These are phyloP conservation scores for Lordiphosa andalusiaca DNA, from an alignment of 2,888 invertebrate species.

Conservation along the genomic window DNA sequence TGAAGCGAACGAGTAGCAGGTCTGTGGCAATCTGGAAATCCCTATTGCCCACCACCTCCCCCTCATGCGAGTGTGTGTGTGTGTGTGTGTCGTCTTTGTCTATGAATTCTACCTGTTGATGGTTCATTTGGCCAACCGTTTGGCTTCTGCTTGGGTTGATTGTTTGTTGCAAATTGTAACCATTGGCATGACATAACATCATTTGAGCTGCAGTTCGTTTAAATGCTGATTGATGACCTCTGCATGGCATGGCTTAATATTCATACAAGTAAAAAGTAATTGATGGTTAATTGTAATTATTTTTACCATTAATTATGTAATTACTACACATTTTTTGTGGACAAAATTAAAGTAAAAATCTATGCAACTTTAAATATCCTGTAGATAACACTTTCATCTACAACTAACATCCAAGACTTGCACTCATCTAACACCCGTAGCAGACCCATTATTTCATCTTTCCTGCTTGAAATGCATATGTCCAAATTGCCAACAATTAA, in stretches of 20 bases:
- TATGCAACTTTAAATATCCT: too few relatives aligned
- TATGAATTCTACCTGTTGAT: conserved; percentile 42
- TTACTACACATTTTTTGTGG: too few relatives aligned
- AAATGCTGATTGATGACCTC: conserved; percentile 51
- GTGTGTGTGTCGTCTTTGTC: conserved; percentile 36
- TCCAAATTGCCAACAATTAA: too few relatives aligned
- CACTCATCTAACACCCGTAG: too few relatives aligned
- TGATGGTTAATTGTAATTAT: too few relatives aligned
- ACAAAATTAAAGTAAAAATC: too few relatives aligned
- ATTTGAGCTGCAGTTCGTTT: conserved; percentile 20
- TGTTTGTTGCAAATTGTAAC: conserved; percentile 9
- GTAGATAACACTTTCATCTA: too few relatives aligned
- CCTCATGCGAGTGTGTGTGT: conserved; percentile 4
- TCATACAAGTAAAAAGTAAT: too few relatives aligned
- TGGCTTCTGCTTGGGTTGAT: conserved; percentile 8
- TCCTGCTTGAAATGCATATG: too few relatives aligned
- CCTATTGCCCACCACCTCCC: conserved; percentile 16
- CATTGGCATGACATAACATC: conserved; percentile 7
- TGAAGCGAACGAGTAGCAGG: conserved; percentile 29
- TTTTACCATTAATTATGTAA: too few relatives aligned
- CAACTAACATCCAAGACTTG: too few relatives aligned
- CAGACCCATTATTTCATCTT: too few relatives aligned
- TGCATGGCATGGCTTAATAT: not conserved
- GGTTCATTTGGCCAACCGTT: conserved; percentile 46
- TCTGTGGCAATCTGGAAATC: conserved; percentile 66